Evolutionary conservation across 1,140 invertebrate genomes (phyloP), one percentile per base, ranked within the genome.

Genomic region (Pseudoatta argentina): DNA sequence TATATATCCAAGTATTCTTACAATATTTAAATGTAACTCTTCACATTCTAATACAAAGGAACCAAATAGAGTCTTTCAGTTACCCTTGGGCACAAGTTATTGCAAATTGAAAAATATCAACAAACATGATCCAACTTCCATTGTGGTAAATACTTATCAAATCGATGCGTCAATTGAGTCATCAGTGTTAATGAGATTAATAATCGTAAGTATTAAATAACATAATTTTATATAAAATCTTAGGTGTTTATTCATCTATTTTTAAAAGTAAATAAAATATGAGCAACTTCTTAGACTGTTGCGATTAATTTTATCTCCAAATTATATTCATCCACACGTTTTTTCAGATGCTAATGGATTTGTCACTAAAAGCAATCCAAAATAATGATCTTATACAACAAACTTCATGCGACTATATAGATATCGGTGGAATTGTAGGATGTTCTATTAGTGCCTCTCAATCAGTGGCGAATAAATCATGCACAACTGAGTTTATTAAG

Each of bases 111-210:
- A 96, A 86, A 97, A 97, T 27, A 96, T 98, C 61, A 98, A 98
- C 93, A 92, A 93, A 18, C 94, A 95, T 5, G 98, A 99, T 90
- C 96, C 96, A 3, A 99, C 98, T 94, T 98, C 98, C 12, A 96
- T 98, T 59, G 96, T 99, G 30, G 97, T 97, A 18, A 98, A 98
- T 94, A 99, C 98, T 94, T 99, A 99, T 95, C 98, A 99, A 94
- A 97, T 96, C 10, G 97, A 97, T 3, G 93, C 96, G 66, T 96
- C 96, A 2, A 96, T 97, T 0, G 95, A 96, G 53, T 95, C 96
- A 39, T 96, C 96, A 66, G 97, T 97, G 87, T 96, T 98, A 0
- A 95, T 98, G 0, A 98, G 99, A 93, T 93, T 99, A 10, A 93
- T 99, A 66, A 96, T 97, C 94, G 97, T 97, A 94, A 95, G 95